Conservation (phyloP, 2,797 vertebrate genomes). For the Prunella strophiata region DNA sequence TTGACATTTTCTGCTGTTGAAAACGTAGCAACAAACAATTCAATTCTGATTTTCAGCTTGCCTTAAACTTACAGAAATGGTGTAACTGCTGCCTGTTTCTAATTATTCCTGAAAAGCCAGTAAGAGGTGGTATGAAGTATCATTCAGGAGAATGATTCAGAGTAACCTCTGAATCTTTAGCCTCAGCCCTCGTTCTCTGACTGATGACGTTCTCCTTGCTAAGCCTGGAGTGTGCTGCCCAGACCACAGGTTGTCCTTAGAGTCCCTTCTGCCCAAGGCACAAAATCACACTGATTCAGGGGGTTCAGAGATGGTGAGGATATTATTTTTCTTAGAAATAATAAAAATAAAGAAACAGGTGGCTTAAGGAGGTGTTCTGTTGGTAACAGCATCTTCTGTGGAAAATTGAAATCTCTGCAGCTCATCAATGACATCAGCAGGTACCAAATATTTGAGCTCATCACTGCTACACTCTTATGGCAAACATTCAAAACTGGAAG, state of each 20-base stretch:
- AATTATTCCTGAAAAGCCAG: conserved; percentile 46
- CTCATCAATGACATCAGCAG: neutral
- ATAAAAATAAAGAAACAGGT: neutral
- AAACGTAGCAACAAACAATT: neutral
- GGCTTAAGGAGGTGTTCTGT: neutral
- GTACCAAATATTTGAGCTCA: neutral
- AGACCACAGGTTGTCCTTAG: neutral
- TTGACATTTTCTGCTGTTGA: conserved; percentile 36
- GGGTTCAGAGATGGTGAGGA: neutral
- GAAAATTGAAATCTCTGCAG: neutral
- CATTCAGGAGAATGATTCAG: conserved; percentile 20
- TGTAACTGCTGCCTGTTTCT: conserved; percentile 23
- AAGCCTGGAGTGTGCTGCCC: neutral
- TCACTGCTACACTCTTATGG: neutral
- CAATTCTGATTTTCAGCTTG: conserved; percentile 15
- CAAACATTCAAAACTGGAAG: neutral
- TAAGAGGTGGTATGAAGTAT: neutral
- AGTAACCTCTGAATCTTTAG: neutral
- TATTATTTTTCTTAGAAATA: neutral
- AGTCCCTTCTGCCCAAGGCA: neutral
- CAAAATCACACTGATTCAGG: neutral
- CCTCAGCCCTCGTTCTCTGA: neutral
- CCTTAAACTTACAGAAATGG: conserved; percentile 23
- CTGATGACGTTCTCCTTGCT: neutral
- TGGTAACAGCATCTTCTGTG: neutral